A percentile compares a stretch with the other conserved stretches of the same genome.
These are phyloP conservation scores for Heliconius himera DNA, from an alignment of 1,140 invertebrate genomes.

Conservation along the genomic window DNA sequence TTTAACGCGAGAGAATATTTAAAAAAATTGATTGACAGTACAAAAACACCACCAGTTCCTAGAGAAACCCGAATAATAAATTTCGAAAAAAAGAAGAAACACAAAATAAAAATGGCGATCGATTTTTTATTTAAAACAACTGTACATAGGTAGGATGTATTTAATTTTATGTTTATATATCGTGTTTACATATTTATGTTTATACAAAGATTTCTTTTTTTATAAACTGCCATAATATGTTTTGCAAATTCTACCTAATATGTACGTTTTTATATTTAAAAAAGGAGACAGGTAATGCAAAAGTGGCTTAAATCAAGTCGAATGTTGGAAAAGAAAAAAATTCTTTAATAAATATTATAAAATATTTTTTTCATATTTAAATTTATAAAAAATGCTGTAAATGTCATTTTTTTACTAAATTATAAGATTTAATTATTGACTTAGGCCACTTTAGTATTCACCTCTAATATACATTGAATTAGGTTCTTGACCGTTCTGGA, in stretches of 20 bases:
- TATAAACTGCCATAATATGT: constrained; percentile 29
- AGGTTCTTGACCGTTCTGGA: constrained; percentile 73
- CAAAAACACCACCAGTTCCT: constrained; percentile 53
- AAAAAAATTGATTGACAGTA: constrained; percentile 37
- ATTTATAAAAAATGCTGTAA: not conserved
- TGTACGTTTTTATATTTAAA: constrained; percentile 35
- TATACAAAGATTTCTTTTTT: constrained; percentile 36
- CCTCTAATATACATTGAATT: constrained; percentile 47
- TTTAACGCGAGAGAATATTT: constrained; percentile 11
- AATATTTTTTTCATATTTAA: too few species aligned
- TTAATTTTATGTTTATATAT: constrained; percentile 34
- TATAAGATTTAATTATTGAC: not conserved
- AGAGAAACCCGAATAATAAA: constrained; percentile 35
- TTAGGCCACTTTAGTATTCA: constrained; percentile 16
- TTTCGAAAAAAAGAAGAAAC: not conserved
- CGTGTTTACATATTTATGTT: not conserved
- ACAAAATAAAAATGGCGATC: constrained; percentile 35
- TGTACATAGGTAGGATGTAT: constrained; percentile 68
- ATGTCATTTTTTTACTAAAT: not conserved
- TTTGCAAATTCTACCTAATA: constrained; percentile 23
- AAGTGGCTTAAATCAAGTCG: not conserved
- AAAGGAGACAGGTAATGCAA: not conserved
- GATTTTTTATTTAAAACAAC: constrained; percentile 48
- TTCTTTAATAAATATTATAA: not conserved
- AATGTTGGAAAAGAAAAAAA: not conserved